These are phyloP conservation scores for Spodoptera picta DNA, from an alignment of 2,888 invertebrate species.

Conservation along the genomic window DNA sequence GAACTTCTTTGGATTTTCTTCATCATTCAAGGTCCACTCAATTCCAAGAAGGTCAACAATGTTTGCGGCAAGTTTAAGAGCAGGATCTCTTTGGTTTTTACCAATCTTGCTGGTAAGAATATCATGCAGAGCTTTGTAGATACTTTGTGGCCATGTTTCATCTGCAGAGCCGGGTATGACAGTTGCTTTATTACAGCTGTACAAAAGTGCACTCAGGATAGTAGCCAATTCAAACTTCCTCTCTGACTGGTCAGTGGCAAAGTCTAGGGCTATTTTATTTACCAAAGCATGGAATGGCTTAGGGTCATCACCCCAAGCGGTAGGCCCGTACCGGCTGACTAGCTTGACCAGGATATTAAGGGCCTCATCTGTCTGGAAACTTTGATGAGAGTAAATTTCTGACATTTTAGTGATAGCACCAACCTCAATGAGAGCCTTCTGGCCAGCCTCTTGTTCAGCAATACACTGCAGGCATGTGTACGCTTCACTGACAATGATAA, in stretches of 20 bases:
- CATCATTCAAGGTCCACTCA: slow-evolving; percentile 94
- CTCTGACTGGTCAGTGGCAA: slow-evolving; percentile 96
- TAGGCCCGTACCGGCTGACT: slow-evolving; percentile 91
- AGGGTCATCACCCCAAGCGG: slow-evolving; percentile 93
- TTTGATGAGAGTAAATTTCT: slow-evolving; percentile 95
- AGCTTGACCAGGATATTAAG: slow-evolving; percentile 93
- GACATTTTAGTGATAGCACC: slow-evolving; percentile 95
- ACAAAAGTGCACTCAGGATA: slow-evolving; percentile 92
- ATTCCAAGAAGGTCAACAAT: slow-evolving; percentile 94
- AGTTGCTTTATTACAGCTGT: slow-evolving; percentile 91
- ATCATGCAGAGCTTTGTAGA: slow-evolving; percentile 94
- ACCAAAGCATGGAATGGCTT: slow-evolving; percentile 94
- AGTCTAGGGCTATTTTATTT: slow-evolving; percentile 95
- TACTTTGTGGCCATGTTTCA: slow-evolving; percentile 94
- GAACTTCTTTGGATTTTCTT: slow-evolving; percentile 94
- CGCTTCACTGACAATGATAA: slow-evolving; percentile 95
- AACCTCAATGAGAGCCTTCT: slow-evolving; percentile 93
- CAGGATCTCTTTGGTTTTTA: slow-evolving; percentile 96
- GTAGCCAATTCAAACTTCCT: slow-evolving; percentile 96
- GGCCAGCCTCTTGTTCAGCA: slow-evolving; percentile 93
- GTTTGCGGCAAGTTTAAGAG: slow-evolving; percentile 94
- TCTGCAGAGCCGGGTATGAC: slow-evolving; percentile 90
- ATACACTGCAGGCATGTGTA: slow-evolving; percentile 95
- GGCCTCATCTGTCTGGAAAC: slow-evolving; percentile 96
- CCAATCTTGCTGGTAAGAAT: slow-evolving; percentile 96